These are phyloP conservation scores for Otocyon megalotis DNA, from an alignment of 2,113 vertebrate species.

Conservation along the genomic window DNA sequence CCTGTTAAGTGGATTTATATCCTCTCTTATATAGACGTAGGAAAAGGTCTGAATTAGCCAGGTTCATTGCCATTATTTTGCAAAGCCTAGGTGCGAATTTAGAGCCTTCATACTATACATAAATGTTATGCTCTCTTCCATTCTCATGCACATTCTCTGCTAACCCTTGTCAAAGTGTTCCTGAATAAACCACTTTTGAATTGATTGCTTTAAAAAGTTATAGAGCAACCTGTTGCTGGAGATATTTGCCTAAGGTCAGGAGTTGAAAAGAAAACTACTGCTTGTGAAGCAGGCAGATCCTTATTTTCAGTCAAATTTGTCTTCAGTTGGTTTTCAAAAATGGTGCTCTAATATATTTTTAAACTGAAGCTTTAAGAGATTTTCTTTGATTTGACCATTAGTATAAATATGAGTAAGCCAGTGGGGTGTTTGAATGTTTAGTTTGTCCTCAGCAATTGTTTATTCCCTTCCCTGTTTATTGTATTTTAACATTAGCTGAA, in stretches of 20 bases:
- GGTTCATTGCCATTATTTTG: not conserved
- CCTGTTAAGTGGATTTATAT: not conserved
- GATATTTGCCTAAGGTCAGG: not conserved
- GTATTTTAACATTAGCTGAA: not conserved
- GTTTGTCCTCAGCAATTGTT: not conserved
- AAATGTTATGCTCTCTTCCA: not conserved
- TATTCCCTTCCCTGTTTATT: not conserved
- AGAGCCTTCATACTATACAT: not conserved
- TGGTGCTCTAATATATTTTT: not conserved
- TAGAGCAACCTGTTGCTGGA: not conserved
- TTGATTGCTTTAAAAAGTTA: not conserved
- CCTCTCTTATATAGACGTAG: fast-evolving
- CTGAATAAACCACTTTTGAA: not conserved
- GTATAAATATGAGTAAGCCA: not conserved
- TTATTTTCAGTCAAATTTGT: not conserved
- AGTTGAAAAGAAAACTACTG: not conserved
- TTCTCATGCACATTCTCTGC: not conserved
- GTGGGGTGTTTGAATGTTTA: not conserved
- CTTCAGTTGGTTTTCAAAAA: not conserved
- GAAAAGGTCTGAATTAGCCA: not conserved
- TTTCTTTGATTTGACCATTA: not conserved
- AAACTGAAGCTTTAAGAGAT: not conserved
- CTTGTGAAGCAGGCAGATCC: not conserved
- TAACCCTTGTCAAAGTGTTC: not conserved
- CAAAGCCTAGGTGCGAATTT: not conserved